These are phyloP conservation scores for Symphodus melops DNA, from an alignment of 2,113 vertebrate species.

Conservation along the genomic window DNA sequence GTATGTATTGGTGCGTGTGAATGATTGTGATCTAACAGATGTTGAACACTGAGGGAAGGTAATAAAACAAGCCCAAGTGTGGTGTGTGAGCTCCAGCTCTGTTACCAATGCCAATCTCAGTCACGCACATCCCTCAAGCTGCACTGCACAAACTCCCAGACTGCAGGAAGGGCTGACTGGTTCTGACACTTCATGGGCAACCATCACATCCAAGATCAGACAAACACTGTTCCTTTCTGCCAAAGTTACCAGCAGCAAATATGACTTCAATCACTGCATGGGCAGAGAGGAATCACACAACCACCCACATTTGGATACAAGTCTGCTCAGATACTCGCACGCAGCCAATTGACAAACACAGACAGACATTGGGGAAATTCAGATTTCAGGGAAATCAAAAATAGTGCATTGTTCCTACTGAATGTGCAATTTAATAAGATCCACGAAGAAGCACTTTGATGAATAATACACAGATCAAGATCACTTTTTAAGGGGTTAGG, in stretches of 20 bases:
- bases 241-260: constrained; percentile 39
- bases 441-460: not conserved
- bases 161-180: constrained; percentile 35
- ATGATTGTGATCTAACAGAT: constrained; percentile 70
- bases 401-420: not conserved
- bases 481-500: too few species aligned
- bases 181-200: constrained; percentile 49
- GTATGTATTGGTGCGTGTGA: constrained; percentile 65
- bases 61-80: constrained; percentile 76
- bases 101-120: constrained; percentile 68
- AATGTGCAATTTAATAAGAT: not conserved
- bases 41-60: constrained; percentile 61
- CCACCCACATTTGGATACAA: constrained; percentile 21
- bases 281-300: constrained; percentile 9
- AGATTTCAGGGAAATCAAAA: not conserved
- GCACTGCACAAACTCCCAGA: constrained; percentile 9
- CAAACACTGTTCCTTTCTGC: constrained; percentile 10
- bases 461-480: not conserved
- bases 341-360: constrained; percentile 23
- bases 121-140: constrained; percentile 68
- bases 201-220: constrained; percentile 30
- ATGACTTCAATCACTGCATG: constrained; percentile 36
- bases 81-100: constrained; percentile 47
- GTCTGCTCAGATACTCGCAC: constrained; percentile 30
- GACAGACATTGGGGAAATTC: not conserved